These are phyloP conservation scores for Trachythela sp. DNA, from an alignment of 64 coral and sea anemone species.

Conservation along the genomic window DNA sequence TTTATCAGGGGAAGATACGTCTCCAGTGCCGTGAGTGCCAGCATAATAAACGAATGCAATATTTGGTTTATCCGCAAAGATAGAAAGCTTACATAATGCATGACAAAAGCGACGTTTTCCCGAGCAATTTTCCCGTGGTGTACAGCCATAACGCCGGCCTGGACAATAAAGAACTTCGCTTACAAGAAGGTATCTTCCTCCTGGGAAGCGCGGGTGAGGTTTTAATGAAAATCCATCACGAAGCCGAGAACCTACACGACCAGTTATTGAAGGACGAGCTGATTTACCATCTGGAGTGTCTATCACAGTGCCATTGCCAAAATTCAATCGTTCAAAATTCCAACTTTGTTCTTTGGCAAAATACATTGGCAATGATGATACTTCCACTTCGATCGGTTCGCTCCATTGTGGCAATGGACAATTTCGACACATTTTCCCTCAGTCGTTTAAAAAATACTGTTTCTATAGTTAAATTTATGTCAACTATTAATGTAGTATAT, in stretches of 20 bases:
- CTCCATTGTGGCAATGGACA: constrained; percentile 94
- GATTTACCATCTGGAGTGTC: constrained; percentile 70
- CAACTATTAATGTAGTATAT: background rate
- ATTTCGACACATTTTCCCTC: constrained; percentile 72
- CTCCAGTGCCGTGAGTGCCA: constrained; percentile 76
- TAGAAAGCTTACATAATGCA: constrained; percentile 84
- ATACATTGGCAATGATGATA: constrained; percentile 65
- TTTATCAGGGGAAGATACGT: constrained; percentile 75
- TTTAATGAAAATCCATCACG: constrained; percentile 60
- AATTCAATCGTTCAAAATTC: constrained; percentile 99
- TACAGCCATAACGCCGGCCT: constrained; percentile 86
- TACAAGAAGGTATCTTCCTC: constrained; percentile 88
- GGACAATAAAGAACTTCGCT: constrained; percentile 96
- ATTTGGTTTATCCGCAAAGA: constrained; percentile 72
- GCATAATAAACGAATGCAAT: constrained; percentile 82
- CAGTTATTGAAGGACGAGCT: constrained; percentile 83
- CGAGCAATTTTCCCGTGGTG: constrained; percentile 80
- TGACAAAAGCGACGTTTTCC: constrained; percentile 85
- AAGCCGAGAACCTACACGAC: constrained; percentile 72
- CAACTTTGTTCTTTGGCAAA: constrained; percentile 95
- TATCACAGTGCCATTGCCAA: constrained; percentile 78
- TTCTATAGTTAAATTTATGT: background rate
- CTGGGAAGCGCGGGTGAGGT: constrained; percentile 43
- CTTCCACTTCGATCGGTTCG: constrained; percentile 70
- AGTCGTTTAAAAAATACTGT: background rate